Base-by-base conservation (phyloP, 2,113 vertebrate genomes). In the Salminus brasiliensis region DNA sequence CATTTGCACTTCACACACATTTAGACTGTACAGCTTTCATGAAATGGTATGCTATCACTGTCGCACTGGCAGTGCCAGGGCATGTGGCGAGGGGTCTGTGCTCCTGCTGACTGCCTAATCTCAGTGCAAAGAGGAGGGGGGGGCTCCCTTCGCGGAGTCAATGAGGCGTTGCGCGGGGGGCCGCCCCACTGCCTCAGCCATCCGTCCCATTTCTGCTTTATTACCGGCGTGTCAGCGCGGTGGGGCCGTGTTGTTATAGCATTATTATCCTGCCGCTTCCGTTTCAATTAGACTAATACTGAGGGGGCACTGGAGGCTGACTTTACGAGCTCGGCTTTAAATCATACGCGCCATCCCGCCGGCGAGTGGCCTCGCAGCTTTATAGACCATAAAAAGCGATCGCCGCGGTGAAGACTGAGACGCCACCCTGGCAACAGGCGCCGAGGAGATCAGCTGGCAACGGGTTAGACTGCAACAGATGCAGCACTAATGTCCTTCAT, bases 201-300 rank as follows among this genome's bases (percentile, higher is more conserved):
- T 90, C 85, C 83, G 59, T 88, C 89, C 90, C 80, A 83, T 91
- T 90, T 88, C 79, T 87, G 85, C 82, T 88, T 89, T 90, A 91
- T 89, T 85, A 87, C 85, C 59, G 68, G 76, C 66, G 34, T 86
- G 79, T 85, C 77, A 78, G 80, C 85, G 69, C 86, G 80, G 86
- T n/a, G 32, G 83, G 77, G 80, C 69, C 23, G 69, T 86, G 88
- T 89, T 90, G 85, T 88, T 88, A 88, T 74, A 85, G 84, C 84
- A 82, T 86, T 87, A 89, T 89, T 87, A 86, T 82, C 67, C 83
- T 53, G 63, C 86, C 36, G 80, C 85, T 89, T 83, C 85, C 47
- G 82, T 88, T 90, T 91, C 91, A 91, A 92, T 91, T 91, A 92
- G 87, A 83, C 83, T 73, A 86, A 85, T 84, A 79, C 78, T 76